Conservation (phyloP, 2,888 invertebrate genomes). For the Octonoba sinensis region DNA sequence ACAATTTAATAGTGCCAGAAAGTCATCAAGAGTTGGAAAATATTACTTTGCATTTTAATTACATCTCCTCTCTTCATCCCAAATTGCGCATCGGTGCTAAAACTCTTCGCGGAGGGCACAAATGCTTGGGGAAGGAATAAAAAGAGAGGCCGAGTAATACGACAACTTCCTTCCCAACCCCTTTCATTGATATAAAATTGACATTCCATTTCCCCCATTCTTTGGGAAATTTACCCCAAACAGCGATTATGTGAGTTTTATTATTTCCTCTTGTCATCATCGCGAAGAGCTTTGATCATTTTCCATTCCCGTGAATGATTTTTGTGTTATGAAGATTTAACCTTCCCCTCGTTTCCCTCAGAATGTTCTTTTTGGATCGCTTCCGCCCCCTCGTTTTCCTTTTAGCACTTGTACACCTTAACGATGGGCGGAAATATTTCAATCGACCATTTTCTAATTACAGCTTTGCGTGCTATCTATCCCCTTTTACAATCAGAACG, state of each 20-base stretch:
- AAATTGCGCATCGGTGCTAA: constrained; percentile 44
- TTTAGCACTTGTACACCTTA: constrained; percentile 55
- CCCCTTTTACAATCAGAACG: constrained; percentile 43
- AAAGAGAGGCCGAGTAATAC: neutral
- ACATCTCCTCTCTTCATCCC: constrained; percentile 7
- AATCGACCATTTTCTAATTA: constrained; percentile 62
- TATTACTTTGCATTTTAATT: constrained; percentile 51
- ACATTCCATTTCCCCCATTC: constrained; percentile 53
- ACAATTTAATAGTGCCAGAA: neutral
- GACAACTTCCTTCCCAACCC: constrained; percentile 10
- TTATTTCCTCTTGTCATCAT: constrained; percentile 47
- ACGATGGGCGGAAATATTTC: constrained; percentile 59
- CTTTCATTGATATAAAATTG: constrained; percentile 59
- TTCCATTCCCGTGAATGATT: constrained; percentile 55
- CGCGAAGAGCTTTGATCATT: constrained; percentile 40
- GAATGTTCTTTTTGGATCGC: neutral
- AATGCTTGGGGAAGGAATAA: constrained; percentile 5
- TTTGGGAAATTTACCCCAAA: constrained; percentile 46
- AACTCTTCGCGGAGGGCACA: constrained; percentile 3
- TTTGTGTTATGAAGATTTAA: constrained; percentile 39
- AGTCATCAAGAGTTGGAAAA: constrained; percentile 26
- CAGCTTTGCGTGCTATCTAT: constrained; percentile 47
- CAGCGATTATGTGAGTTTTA: constrained; percentile 49
- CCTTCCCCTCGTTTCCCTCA: constrained; percentile 2
- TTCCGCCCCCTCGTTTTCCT: constrained; percentile 24